Percentiles rank a stretch among this genome's conserved stretches.
Conservation (phyloP, 2,113 vertebrate species). For the Cavia aperea region DNA sequence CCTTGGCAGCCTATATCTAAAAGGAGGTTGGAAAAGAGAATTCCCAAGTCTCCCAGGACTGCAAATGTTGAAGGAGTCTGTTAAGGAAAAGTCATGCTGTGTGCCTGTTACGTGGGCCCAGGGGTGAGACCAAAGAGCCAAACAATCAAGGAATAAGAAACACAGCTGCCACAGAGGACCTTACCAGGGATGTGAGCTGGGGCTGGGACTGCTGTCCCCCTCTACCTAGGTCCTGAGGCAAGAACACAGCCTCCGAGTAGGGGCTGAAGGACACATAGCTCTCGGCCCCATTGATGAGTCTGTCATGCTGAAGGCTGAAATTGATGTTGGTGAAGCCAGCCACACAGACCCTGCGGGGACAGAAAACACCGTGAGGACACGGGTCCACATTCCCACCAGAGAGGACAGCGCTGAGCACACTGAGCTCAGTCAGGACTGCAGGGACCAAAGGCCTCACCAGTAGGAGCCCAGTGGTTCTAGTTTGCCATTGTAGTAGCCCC, state of each 20-base stretch:
- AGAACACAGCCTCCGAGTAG: conserved; percentile 58
- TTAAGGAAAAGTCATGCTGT: neutral
- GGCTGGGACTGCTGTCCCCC: neutral
- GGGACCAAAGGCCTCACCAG: conserved; percentile 65
- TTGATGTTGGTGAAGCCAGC: conserved; percentile 78
- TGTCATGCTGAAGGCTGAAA: neutral
- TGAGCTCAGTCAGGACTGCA: neutral
- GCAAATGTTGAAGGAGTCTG: neutral
- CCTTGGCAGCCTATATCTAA: neutral
- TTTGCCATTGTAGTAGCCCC: conserved; percentile 74
- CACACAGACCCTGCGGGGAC: conserved; percentile 71
- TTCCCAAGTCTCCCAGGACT: neutral
- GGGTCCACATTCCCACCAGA: accelerated
- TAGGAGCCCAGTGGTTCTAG: conserved; percentile 75
- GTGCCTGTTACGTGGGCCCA: accelerated
- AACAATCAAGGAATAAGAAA: neutral
- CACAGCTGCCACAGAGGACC: neutral
- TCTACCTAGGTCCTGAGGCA: conserved; percentile 80
- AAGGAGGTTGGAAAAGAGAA: accelerated
- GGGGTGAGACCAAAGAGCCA: neutral
- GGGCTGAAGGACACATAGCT: conserved; percentile 75
- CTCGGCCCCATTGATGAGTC: conserved; percentile 56
- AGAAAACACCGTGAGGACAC: neutral
- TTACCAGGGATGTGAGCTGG: neutral
- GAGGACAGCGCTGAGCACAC: accelerated